Evolutionary conservation across 2,113 vertebrate genomes (phyloP).

Genomic region (Oxyura jamaicensis): DNA sequence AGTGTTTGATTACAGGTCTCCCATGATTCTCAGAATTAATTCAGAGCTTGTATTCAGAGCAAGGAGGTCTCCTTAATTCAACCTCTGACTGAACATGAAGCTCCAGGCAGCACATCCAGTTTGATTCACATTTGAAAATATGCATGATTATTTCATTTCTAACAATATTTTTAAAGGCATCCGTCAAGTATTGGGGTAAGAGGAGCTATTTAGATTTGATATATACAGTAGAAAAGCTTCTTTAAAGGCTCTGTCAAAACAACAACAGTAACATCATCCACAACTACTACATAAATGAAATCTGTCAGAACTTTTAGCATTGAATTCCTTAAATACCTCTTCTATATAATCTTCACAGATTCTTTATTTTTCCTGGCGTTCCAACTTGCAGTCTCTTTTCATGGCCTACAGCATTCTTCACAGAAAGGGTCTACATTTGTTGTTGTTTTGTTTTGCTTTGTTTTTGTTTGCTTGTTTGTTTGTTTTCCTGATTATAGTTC

Average conservation of each 20-base stretch:
- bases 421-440: neutral
- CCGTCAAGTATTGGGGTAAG: accelerated
- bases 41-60: neutral
- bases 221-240: neutral
- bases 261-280: neutral
- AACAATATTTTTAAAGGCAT: neutral
- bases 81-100: neutral
- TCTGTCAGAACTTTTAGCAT: neutral
- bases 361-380: neutral
- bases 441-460: neutral
- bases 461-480: too few species aligned
- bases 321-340: neutral
- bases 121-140: neutral
- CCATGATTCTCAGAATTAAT: neutral
- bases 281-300: neutral
- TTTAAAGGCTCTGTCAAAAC: neutral
- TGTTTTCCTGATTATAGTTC: neutral
- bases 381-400: neutral
- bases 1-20: neutral
- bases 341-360: neutral
- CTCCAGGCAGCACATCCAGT: neutral
- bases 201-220: neutral
- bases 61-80: neutral
- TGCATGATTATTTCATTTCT: neutral
- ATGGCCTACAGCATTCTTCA: neutral